These are phyloP conservation scores for Chunga burmeisteri DNA, from an alignment of 2,113 vertebrate genomes.

Conservation along the genomic window DNA sequence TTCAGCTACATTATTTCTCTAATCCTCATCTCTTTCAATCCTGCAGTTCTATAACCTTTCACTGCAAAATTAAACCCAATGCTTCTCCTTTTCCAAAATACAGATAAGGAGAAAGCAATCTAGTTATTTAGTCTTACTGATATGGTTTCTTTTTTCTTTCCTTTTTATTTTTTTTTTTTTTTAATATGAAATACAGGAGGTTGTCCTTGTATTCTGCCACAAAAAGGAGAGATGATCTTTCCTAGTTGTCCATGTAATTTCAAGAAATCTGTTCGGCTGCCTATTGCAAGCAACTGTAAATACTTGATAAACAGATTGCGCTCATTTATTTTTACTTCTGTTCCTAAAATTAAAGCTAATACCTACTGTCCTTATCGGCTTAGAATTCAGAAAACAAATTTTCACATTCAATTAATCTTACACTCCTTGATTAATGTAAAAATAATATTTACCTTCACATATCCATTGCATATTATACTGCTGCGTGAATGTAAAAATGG, in stretches of 20 bases:
- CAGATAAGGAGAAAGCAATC: neutral
- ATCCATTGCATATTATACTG: constrained; percentile 20
- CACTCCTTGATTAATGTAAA: neutral
- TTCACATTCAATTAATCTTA: neutral
- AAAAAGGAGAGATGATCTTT: neutral
- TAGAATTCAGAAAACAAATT: constrained; percentile 22
- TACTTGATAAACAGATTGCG: neutral
- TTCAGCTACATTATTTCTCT: neutral
- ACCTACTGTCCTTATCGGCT: neutral
- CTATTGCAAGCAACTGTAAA: neutral
- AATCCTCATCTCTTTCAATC: neutral
- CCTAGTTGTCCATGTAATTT: neutral
- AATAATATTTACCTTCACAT: constrained; percentile 58
- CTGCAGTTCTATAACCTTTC: neutral
- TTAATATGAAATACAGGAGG: neutral
- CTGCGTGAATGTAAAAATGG: constrained; percentile 1
- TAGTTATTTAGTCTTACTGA: neutral
- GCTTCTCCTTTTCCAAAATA: neutral
- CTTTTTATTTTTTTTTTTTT: neutral
- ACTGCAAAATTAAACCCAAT: neutral
- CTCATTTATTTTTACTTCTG: neutral
- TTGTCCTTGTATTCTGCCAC: neutral
- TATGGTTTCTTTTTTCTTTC: neutral
- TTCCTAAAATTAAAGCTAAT: constrained; percentile 4
- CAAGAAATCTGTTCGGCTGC: neutral